Conservation (phyloP, 2,797 vertebrate species). For the Phoxinus dragarum region DNA sequence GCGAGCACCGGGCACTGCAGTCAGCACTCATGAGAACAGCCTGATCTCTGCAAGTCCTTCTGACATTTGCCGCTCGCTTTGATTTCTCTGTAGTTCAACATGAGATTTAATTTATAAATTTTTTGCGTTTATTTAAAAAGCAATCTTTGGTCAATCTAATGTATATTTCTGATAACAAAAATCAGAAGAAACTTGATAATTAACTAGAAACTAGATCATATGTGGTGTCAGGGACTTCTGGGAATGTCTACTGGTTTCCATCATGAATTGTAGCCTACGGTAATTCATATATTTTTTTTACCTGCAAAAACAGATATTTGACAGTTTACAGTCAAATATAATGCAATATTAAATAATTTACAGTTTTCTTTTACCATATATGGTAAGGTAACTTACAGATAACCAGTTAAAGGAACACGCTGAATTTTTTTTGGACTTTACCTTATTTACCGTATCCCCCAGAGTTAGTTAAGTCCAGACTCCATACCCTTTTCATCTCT, state of each 20-base stretch:
- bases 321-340: neutral
- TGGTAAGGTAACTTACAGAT: too few species aligned
- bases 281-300: neutral
- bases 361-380: neutral
- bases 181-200: neutral
- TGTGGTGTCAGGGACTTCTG: neutral
- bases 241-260: neutral
- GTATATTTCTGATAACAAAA: neutral
- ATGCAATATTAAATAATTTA: neutral
- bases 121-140: neutral
- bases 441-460: too few species aligned
- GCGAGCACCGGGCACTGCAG: neutral
- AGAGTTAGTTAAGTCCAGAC: too few species aligned
- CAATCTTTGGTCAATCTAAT: neutral
- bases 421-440: too few species aligned
- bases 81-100: neutral
- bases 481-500: too few species aligned
- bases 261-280: neutral
- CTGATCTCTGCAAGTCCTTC: neutral
- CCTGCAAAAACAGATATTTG: neutral
- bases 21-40: neutral
- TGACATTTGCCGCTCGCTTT: neutral
- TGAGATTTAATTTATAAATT: neutral
- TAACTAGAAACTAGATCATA: neutral
- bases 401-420: neutral